Evolutionary conservation across 2,113 vertebrate species (phyloP).

Genomic region (Cyanocitta stelleri): DNA sequence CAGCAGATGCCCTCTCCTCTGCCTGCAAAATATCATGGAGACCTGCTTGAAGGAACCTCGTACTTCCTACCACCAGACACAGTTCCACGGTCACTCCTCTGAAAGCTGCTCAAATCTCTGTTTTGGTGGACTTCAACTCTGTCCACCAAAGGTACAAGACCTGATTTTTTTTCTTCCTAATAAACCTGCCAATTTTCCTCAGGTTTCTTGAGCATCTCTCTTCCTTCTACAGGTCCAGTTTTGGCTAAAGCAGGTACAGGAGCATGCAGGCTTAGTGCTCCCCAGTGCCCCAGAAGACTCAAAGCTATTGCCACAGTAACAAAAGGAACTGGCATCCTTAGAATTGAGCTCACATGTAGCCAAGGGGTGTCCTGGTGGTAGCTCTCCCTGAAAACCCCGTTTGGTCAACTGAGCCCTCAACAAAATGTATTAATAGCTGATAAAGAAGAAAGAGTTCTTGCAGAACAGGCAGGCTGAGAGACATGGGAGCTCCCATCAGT

Average conservation of each 20-base stretch:
- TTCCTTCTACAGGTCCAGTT: not conserved
- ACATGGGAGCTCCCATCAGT: not conserved
- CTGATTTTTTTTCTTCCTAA: not conserved
- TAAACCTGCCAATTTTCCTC: not conserved
- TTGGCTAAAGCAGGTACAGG: not conserved
- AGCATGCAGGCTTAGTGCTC: not conserved
- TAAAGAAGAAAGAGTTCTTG: not conserved
- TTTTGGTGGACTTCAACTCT: not conserved
- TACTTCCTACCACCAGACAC: not conserved
- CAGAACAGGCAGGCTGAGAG: not conserved
- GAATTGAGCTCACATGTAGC: not conserved
- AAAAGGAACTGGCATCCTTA: not conserved
- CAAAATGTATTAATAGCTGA: not conserved
- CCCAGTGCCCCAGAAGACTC: not conserved
- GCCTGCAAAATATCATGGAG: not conserved
- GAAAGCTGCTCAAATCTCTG: not conserved
- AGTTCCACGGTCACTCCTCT: not conserved
- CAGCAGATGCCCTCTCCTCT: not conserved
- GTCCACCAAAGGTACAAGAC: not conserved
- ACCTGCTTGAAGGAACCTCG: not conserved
- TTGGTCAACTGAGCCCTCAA: not conserved
- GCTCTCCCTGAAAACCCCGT: not conserved
- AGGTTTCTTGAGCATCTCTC: not conserved
- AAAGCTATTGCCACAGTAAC: not conserved
- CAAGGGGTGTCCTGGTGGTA: not conserved